These are phyloP conservation scores for Dyspetes luteomarginatus DNA, from an alignment of 2,888 invertebrate genomes.

Conservation along the genomic window DNA sequence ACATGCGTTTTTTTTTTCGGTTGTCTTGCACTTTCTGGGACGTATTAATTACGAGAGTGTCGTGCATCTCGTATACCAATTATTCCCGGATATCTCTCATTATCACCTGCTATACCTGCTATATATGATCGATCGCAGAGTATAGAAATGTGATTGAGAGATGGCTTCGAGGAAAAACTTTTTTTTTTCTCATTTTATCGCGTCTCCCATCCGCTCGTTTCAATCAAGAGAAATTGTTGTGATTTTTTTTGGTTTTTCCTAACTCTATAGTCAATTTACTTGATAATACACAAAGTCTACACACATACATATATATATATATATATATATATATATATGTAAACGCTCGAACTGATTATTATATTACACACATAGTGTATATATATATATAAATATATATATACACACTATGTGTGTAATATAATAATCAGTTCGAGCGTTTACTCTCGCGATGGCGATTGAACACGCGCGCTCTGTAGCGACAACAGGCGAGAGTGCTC, in stretches of 20 bases:
- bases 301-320: too few relatives aligned
- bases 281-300: not conserved
- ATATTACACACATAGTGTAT: not conserved
- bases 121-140: conserved; percentile 11
- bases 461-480: conserved; percentile 13
- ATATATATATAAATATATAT: too few relatives aligned
- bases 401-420: not conserved
- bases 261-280: not conserved
- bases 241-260: not conserved
- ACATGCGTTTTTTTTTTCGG: not conserved
- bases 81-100: conserved; percentile 27
- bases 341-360: too few relatives aligned
- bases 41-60: conserved; percentile 26
- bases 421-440: conserved; percentile 25
- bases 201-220: conserved; percentile 1
- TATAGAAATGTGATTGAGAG: not conserved
- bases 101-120: not conserved
- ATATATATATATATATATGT: not conserved
- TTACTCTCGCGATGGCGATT: conserved; percentile 25
- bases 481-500: conserved; percentile 44
- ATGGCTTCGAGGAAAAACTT: not conserved
- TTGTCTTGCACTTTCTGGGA: not conserved
- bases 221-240: conserved; percentile 25
- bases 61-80: not conserved
- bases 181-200: conserved; percentile 13